Base-by-base conservation (phyloP, 2,888 invertebrate species). In the Dolomedes plantarius region DNA sequence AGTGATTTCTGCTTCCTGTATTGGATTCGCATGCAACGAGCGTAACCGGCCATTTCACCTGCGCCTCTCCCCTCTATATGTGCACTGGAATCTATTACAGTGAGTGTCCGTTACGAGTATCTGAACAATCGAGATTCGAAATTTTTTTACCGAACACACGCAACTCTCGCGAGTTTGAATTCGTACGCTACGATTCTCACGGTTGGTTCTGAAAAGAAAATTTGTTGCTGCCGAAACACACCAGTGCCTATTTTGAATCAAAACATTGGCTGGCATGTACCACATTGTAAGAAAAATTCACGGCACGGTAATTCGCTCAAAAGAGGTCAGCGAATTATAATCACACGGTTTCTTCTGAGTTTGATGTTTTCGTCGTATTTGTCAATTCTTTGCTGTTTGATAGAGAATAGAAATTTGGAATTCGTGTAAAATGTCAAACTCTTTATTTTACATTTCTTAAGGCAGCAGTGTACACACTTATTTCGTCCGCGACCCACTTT, bases 161-260 rank as follows among this genome's bases (percentile, higher is more conserved):
- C 75, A n/a, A 75, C 9, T 27, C 13, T 16, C 2, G 23, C 23
- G 1, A 23, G 23, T 5, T n/a, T 29, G 64, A n/a, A 64, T 31
- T 74, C 28, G 31, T 81, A 81, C 50, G 81, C 75, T 74, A 76
- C 82, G 82, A 75, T 82, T 82, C 82, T 75, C 82, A 82, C 82
- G 82, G 36, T 29, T 82, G 82, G 36, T 74, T 65, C 68, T 39
- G 81, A 81, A 74, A 74, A 39, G 13, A 39, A 81, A 74, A 39
- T 50, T 39, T n/a, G 56, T 56, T 56, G 23, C 3, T 11, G 16
- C 3, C 16, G 56, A 6, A 5, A 56, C 56, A 56, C 56, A 56
- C 56, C 23, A 23, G 19, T 56, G 56, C 23, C 1, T 23, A 23
- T 23, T 56, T 56, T 23, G 56, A 56, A 56, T 23, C 56, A 56